Evolutionary conservation across 1,140 invertebrate genomes (phyloP).

Genomic region (Penaeus chinensis): DNA sequence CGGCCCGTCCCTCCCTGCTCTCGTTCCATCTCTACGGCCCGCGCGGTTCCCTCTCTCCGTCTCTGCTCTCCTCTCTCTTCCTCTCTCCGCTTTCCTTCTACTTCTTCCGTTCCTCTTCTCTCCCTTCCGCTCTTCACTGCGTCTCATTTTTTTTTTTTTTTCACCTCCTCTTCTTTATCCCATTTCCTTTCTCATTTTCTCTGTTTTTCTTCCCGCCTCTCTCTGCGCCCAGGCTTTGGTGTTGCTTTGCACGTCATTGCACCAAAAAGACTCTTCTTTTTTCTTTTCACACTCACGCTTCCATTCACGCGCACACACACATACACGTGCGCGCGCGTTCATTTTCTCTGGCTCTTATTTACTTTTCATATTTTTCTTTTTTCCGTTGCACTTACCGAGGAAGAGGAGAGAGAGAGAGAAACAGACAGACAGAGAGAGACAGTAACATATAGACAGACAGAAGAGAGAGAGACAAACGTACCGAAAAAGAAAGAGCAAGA

Average conservation of each 20-base stretch:
- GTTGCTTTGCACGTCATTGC: not conserved
- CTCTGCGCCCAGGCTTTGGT: not conserved
- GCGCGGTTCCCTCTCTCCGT: too few species aligned
- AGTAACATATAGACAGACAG: too few species aligned
- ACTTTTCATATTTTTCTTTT: conserved; percentile 5
- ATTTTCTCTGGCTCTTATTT: not conserved
- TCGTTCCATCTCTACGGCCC: too few species aligned
- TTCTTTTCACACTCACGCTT: not conserved
- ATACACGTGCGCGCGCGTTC: not conserved
- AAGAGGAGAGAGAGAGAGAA: too few species aligned
- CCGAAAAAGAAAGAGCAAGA: too few species aligned
- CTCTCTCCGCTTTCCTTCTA: not conserved
- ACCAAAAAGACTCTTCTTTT: not conserved
- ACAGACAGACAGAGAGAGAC: too few species aligned
- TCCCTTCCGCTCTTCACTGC: not conserved
- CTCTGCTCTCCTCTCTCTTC: not conserved
- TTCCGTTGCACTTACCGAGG: not conserved
- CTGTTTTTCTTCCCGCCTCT: not conserved
- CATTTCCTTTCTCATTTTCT: conserved; percentile 6
- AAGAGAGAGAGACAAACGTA: too few species aligned
- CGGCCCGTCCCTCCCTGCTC: too few species aligned
- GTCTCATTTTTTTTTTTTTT: not conserved
- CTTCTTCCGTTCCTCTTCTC: not conserved
- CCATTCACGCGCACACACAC: not conserved
- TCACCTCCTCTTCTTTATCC: not conserved